Evolutionary conservation across 2,113 vertebrate genomes (phyloP), one percentile per base, ranked within the genome.

Genomic region (Mastomys coucha): DNA sequence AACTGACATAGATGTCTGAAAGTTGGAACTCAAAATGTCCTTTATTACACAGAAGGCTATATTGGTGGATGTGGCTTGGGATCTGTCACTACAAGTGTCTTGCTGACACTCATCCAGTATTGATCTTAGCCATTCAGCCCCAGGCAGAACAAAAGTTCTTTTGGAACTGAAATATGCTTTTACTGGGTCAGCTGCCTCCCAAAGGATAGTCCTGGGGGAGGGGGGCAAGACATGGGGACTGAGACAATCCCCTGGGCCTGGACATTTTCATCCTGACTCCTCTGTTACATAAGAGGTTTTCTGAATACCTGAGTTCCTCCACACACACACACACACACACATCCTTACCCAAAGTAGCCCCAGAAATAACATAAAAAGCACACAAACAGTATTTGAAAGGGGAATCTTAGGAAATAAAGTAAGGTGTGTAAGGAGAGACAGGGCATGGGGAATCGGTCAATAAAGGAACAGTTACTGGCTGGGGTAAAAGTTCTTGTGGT

Each of bases 61-160:
- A 67, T 88, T 73, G 88, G 60, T 63, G 12, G 75, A 76, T 72
- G 88, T 73, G 85, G 70, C 86, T 95, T 63, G 81, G 90, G 80
- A 93, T 92, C 95, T 95, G 88, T 92, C 92, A 81, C 85, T 72
- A 58, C 67, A 90, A 12, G 51, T 88, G 91, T 95, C 88, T 92
- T 76, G 92, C 92, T 92, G 85, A 94, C 90, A 56, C 39, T 97
- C 31, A 26, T 56, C 56, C 80, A 58, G 95, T 81, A 60, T 75
- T 51, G 60, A 87, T 93, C 69, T 87, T 60, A 78, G 36, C 60
- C 33, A n/a, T 92, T 88, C 45, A 73, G 77, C 94, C 70, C 72
- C 16, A 51, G 88, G 88, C 85, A 88, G 63, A 67, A 33, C 42
- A 20, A 42, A 87, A 85, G 67, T 53, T 45, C 87, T 42, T 56